Evolutionary conservation across 2,888 invertebrate genomes (phyloP).

Genomic region (Parnassius orleans): DNA sequence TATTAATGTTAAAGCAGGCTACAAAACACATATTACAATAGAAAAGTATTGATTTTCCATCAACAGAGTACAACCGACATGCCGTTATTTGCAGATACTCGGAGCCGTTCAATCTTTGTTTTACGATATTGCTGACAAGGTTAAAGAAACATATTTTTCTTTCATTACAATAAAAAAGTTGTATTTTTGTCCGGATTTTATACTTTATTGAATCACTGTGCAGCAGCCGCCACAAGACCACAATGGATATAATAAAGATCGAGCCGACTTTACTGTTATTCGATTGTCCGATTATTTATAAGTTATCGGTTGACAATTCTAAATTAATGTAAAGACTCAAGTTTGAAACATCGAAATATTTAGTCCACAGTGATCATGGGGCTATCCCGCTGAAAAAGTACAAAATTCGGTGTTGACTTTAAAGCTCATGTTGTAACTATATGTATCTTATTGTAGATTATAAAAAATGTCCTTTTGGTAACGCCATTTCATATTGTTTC

Average conservation of each 20-base stretch:
- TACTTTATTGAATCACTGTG: slow-evolving; percentile 75
- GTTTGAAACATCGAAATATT: slow-evolving; percentile 77
- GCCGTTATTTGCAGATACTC: slow-evolving; percentile 77
- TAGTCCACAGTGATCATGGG: slow-evolving; percentile 77
- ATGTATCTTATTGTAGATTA: slow-evolving; percentile 53
- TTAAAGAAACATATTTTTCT: slow-evolving; percentile 6
- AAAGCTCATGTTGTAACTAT: slow-evolving; percentile 73
- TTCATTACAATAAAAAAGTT: slow-evolving; percentile 11
- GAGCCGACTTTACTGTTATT: slow-evolving; percentile 53
- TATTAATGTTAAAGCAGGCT: slow-evolving; percentile 74
- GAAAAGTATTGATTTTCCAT: slow-evolving; percentile 76
- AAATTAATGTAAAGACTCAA: slow-evolving; percentile 75
- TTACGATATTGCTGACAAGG: slow-evolving; percentile 15
- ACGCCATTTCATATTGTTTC: slow-evolving; percentile 62
- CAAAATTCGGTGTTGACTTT: slow-evolving; percentile 80
- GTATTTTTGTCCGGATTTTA: slow-evolving; percentile 66
- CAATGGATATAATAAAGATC: slow-evolving; percentile 72
- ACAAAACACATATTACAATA: slow-evolving; percentile 78
- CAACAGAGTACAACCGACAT: slow-evolving; percentile 74
- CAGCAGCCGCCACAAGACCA: slow-evolving; percentile 71
- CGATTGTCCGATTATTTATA: slow-evolving; percentile 56
- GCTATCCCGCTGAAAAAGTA: slow-evolving; percentile 75
- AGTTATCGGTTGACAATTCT: slow-evolving; percentile 76
- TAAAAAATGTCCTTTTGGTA: slow-evolving; percentile 66
- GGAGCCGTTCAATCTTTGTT: slow-evolving; percentile 65